A percentile compares a stretch with the other conserved stretches of the same genome.
phyloP scores from a whole-genome alignment of 2,113 vertebrate genomes.

The Excalfactoria chinensis region DNA sequence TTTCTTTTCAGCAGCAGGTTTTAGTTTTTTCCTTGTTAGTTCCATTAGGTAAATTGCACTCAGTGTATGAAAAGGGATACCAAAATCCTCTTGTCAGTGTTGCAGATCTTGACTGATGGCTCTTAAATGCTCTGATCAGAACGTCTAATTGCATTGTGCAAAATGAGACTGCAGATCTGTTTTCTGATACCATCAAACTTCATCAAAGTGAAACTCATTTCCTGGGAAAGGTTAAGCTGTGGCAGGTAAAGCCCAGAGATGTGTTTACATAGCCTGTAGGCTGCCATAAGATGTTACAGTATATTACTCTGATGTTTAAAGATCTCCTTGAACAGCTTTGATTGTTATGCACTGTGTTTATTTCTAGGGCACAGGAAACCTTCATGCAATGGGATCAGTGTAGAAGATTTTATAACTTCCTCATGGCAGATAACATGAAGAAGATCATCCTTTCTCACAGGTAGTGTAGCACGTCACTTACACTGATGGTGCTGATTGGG shows the following conservation, averaged over 20 bases:
- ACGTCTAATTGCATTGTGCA: conserved; percentile 16
- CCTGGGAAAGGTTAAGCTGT: conserved; percentile 28
- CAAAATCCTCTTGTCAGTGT: conserved; percentile 1
- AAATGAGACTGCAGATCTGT: conserved; percentile 15
- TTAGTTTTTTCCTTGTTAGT: conserved; percentile 5
- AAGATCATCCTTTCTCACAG: conserved; percentile 98
- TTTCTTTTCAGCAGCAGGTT: background rate
- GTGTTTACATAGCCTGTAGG: conserved; percentile 24
- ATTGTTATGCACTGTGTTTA: background rate
- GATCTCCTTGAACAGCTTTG: conserved; percentile 16
- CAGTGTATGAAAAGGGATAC: background rate
- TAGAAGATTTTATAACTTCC: conserved; percentile 97
- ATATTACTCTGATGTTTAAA: conserved; percentile 8
- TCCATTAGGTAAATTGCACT: background rate
- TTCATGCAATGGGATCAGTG: conserved; percentile 99
- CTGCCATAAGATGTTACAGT: background rate
- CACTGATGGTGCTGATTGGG: background rate
- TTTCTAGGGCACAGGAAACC: conserved; percentile 93
- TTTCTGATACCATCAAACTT: background rate
- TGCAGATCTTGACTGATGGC: conserved; percentile 32
- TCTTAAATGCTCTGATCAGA: conserved; percentile 27
- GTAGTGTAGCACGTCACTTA: conserved; percentile 67
- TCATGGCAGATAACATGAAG: conserved; percentile 99
- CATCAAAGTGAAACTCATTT: background rate
- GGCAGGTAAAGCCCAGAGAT: background rate